phyloP scores from a whole-genome alignment of 2,888 invertebrate genomes.

The Asteroscopus sphinx region DNA sequence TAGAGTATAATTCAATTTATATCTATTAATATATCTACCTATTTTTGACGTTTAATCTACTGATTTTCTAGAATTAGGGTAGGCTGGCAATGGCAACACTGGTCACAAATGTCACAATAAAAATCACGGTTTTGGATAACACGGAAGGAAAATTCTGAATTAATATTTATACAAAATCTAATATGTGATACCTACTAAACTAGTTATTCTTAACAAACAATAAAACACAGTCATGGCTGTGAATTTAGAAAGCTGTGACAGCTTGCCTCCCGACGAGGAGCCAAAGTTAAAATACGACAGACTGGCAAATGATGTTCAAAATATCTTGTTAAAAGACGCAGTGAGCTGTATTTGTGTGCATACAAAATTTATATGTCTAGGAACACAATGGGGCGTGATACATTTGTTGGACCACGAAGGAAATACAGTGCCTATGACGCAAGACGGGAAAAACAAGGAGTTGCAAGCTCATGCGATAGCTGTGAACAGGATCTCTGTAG shows the following conservation, averaged over 20 bases:
- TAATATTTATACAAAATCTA: constrained; percentile 26
- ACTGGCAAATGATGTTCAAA: constrained; percentile 95
- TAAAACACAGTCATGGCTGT: constrained; percentile 73
- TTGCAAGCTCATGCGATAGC: constrained; percentile 95
- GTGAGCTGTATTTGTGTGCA: constrained; percentile 97
- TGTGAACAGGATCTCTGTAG: constrained; percentile 98
- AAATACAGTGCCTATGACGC: constrained; percentile 91
- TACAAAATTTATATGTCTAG: constrained; percentile 97
- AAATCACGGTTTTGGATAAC: constrained; percentile 26
- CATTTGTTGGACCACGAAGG: constrained; percentile 98
- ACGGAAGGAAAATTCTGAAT: constrained; percentile 37
- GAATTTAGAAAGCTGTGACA: constrained; percentile 83
- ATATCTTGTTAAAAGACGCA: constrained; percentile 95
- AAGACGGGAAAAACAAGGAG: constrained; percentile 91
- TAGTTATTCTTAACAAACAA: constrained; percentile 11
- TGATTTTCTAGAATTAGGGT: too few species aligned
- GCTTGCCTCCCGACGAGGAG: constrained; percentile 89
- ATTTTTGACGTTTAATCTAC: too few species aligned
- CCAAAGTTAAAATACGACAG: constrained; percentile 98
- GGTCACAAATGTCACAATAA: constrained; percentile 34
- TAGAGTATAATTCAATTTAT: too few species aligned
- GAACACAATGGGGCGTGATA: constrained; percentile 97
- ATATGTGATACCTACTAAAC: constrained; percentile 45
- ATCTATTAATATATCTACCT: too few species aligned
- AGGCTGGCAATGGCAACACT: too few species aligned